A percentile compares a stretch with the other conserved stretches of the same genome.
Evolutionary conservation across 2,113 vertebrate species (phyloP).

Genomic region (Sturnus vulgaris): DNA sequence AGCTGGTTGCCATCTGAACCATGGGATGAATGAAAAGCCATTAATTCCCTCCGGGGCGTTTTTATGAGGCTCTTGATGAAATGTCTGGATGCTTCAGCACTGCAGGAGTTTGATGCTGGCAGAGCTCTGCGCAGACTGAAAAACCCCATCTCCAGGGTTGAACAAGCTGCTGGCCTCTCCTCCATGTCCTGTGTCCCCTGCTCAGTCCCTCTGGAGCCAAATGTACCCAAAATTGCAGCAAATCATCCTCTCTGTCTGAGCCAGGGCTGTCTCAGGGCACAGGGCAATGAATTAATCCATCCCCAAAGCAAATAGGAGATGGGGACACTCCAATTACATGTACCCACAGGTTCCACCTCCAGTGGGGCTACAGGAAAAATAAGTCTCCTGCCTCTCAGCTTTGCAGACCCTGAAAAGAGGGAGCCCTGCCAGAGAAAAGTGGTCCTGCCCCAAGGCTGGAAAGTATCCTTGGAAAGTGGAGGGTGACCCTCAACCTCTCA

Average conservation of each 20-base stretch:
- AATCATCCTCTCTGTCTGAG: neutral
- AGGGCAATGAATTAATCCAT: neutral
- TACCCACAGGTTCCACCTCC: neutral
- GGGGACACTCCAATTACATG: fast-evolving
- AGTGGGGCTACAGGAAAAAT: neutral
- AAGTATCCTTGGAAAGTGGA: neutral
- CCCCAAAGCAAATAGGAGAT: neutral
- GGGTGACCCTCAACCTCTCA: neutral
- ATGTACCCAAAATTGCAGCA: neutral
- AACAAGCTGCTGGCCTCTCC: neutral
- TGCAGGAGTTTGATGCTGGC: neutral
- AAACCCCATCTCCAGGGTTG: neutral
- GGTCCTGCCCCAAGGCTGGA: neutral
- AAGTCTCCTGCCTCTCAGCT: neutral
- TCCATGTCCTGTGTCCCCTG: neutral
- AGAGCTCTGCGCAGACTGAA: fast-evolving
- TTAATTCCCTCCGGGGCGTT: neutral
- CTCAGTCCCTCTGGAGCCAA: neutral
- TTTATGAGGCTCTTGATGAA: neutral
- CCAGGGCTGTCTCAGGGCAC: neutral
- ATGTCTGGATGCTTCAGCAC: neutral
- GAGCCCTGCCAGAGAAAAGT: neutral
- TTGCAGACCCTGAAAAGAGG: neutral
- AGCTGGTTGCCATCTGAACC: neutral
- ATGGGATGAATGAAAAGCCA: neutral